Evolutionary conservation across 2,797 vertebrate genomes (phyloP), one percentile per base, ranked within the genome.

Genomic region (Sebastes vulpes): DNA sequence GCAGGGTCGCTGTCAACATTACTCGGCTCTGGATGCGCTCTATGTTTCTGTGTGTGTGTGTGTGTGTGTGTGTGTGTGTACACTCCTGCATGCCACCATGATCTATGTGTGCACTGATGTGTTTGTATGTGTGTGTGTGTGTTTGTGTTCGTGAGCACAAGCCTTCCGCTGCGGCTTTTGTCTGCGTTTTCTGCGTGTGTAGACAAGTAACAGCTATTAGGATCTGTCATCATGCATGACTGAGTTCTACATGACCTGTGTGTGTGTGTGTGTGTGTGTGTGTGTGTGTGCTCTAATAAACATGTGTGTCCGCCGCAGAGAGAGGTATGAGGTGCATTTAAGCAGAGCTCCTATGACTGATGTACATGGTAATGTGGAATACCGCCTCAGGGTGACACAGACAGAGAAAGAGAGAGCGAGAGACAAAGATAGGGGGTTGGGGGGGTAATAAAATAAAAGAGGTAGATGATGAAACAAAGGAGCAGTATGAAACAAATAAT

Each of bases 1-100:
- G 94, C 93, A 93, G 91, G 93, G 89, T 94, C 77, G 91, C 89
- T 95, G 93, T 94, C 93, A 89, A 90, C 92, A 86, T 90, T 82
- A 85, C 85, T 96, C 59, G 73, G 71, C 78, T 90, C 83, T 72
- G 48, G 75, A 68, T 80, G 83, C 81, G 82, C 84, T 84, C 71
- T 88, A 25, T 81, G 31, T 78, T 23, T 84, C 3, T 69, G 10
- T 75, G 26, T 77, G 61, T 73, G 46, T 59, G 23, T 72, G 46
- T 26, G 25, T 26, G 26, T 77, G 60, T 73, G 42, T 61, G 23
- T 83, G 53, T 80, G 50, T 60, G 31, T 78, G 65, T 54, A 21
- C 38, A 18, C 10, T 54, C 52, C 48, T 65, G 3, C 57, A 60
- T 79, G 60, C 52, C 58, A 54, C 65, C 42, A 32, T 72, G 54